These are phyloP conservation scores for Bradypus variegatus DNA, from an alignment of 2,797 vertebrate species.

Conservation along the genomic window DNA sequence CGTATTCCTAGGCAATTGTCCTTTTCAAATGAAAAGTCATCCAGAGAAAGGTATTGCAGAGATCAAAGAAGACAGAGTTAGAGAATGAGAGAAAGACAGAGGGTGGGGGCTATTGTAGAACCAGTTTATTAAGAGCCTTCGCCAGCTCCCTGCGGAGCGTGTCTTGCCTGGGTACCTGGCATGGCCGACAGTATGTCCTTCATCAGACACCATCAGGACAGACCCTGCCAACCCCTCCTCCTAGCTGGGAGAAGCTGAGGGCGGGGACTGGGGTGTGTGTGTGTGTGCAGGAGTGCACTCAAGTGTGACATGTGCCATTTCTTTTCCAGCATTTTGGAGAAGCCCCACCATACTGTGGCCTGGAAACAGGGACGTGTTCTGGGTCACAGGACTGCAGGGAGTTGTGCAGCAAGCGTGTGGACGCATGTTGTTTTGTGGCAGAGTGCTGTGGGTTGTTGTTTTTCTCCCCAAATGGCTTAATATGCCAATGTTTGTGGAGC, in stretches of 20 bases:
- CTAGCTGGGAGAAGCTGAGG: accelerated
- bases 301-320: background rate
- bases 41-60: background rate
- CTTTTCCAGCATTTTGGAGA: background rate
- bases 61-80: background rate
- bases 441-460: slow-evolving; percentile 57
- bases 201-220: background rate
- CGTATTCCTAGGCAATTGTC: background rate
- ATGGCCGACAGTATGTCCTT: background rate
- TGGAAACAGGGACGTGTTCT: background rate
- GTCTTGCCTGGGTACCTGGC: background rate
- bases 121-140: background rate
- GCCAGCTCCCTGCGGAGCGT: background rate
- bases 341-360: background rate
- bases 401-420: accelerated
- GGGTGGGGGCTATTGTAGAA: background rate
- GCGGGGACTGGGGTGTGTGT: no score
- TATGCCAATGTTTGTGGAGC: slow-evolving; percentile 72
- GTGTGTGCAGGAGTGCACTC: background rate
- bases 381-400: background rate
- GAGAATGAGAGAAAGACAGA: background rate
- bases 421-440: background rate
- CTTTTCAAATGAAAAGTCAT: slow-evolving; percentile 8
- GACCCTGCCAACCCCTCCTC: background rate
- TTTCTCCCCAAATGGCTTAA: slow-evolving; percentile 65